These are phyloP conservation scores for Strigops habroptila DNA, from an alignment of 2,113 vertebrate species.

Conservation along the genomic window DNA sequence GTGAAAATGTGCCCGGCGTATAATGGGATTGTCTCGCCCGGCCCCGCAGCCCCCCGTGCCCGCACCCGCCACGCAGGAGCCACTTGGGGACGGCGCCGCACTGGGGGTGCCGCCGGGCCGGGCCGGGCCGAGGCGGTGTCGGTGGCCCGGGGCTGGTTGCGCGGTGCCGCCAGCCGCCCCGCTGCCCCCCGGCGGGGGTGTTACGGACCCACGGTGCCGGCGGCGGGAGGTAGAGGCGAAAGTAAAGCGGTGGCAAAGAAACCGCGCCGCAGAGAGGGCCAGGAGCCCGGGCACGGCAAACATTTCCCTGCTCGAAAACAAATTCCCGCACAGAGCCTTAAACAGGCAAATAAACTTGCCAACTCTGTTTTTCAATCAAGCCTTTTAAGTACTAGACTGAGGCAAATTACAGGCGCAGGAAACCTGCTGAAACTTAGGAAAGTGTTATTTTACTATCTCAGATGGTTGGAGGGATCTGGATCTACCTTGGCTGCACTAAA, in stretches of 20 bases:
- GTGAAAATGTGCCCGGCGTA: neutral
- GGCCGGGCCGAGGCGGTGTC: neutral
- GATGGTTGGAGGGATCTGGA: slow-evolving; percentile 10
- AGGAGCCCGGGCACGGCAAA: slow-evolving; percentile 7
- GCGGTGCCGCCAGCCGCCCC: too few species aligned
- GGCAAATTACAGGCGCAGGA: slow-evolving; percentile 1
- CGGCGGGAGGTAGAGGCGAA: neutral
- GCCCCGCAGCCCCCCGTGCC: neutral
- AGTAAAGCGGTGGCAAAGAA: slow-evolving; percentile 53
- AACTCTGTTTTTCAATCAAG: slow-evolving; percentile 46
- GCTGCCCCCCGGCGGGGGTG: neutral
- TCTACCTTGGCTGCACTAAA: slow-evolving; percentile 46
- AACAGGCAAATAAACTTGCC: slow-evolving; percentile 66
- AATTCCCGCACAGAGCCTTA: slow-evolving; percentile 57
- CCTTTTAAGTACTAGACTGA: slow-evolving; percentile 44
- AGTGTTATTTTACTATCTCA: slow-evolving; percentile 52
- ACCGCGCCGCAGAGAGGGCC: slow-evolving; percentile 30
- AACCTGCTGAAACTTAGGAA: slow-evolving; percentile 50
- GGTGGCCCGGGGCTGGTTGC: too few species aligned
- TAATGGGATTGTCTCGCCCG: neutral
- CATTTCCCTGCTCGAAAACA: slow-evolving; percentile 61
- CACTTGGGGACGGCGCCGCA: neutral
- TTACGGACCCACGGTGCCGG: neutral
- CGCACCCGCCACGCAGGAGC: neutral
- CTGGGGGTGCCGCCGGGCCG: neutral